Percentiles rank a stretch among this genome's conserved stretches.
Conservation (phyloP, 2,888 invertebrate species). For the Achlya flavicornis region DNA sequence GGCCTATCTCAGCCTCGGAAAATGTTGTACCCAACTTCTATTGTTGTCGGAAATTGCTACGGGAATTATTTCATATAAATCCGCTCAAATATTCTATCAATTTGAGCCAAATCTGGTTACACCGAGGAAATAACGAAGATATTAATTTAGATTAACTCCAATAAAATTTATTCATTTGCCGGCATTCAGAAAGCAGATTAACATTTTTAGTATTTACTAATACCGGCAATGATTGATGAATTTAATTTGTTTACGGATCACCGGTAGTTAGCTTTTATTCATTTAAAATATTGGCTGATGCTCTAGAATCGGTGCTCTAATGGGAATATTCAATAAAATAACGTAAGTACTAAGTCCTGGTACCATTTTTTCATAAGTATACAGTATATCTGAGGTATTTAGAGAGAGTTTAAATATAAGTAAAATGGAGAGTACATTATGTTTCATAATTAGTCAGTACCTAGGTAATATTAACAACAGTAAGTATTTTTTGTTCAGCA, state of each 20-base stretch:
- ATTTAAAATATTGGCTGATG: too few species aligned
- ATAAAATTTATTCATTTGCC: background rate
- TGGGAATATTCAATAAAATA: too few species aligned
- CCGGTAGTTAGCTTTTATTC: background rate
- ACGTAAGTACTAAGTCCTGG: too few species aligned
- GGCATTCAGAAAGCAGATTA: background rate
- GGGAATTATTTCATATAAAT: background rate
- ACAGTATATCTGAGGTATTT: too few species aligned
- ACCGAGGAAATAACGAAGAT: background rate
- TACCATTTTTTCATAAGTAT: too few species aligned
- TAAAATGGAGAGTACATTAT: too few species aligned
- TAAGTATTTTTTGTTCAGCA: too few species aligned
- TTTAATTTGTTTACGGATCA: background rate
- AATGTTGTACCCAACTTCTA: slow-evolving; percentile 28
- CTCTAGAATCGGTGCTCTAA: too few species aligned
- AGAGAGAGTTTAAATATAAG: too few species aligned
- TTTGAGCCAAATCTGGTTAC: background rate
- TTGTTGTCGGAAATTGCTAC: slow-evolving; percentile 21
- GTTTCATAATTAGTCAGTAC: too few species aligned
- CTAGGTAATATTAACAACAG: too few species aligned
- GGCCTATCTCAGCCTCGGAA: slow-evolving; percentile 25
- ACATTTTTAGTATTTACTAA: background rate
- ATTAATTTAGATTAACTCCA: slow-evolving; percentile 4
- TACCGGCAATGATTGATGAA: background rate
- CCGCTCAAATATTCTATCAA: slow-evolving; percentile 6